phyloP scores from a whole-genome alignment of 2,888 invertebrate genomes.

The Caenorhabditis becei region DNA sequence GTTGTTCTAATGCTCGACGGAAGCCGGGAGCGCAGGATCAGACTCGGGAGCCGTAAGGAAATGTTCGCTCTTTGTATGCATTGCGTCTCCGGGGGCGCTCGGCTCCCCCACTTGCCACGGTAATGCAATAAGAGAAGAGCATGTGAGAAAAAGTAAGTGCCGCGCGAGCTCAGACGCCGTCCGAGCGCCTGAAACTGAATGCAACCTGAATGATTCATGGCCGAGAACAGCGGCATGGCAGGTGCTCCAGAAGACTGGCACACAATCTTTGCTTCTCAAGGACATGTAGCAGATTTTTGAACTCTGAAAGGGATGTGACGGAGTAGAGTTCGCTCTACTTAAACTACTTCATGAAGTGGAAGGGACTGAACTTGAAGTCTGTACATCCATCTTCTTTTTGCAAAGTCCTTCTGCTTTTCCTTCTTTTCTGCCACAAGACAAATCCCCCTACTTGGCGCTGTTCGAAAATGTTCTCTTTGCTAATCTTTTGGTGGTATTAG shows the following conservation, averaged over 20 bases:
- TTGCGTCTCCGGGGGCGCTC: constrained; percentile 25
- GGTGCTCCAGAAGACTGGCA: constrained; percentile 21
- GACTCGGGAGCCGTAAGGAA: constrained; percentile 27
- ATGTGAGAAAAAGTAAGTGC: constrained; percentile 12
- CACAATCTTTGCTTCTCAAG: not conserved
- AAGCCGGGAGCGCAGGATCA: constrained; percentile 18
- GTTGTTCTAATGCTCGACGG: constrained; percentile 52
- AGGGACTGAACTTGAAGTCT: not conserved
- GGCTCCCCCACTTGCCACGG: constrained; percentile 8
- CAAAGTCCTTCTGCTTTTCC: not conserved
- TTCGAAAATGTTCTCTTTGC: constrained; percentile 32
- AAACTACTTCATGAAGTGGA: not conserved
- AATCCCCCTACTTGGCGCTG: constrained; percentile 23
- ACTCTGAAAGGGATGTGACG: constrained; percentile 7
- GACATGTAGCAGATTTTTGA: constrained; percentile 4
- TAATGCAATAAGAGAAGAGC: constrained; percentile 30
- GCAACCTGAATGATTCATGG: constrained; percentile 42
- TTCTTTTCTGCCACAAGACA: constrained; percentile 7
- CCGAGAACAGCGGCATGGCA: constrained; percentile 47
- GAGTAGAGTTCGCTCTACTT: not conserved
- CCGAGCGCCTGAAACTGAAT: constrained; percentile 30
- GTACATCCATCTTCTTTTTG: constrained; percentile 1
- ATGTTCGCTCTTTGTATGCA: constrained; percentile 55
- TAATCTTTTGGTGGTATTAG: constrained; percentile 41
- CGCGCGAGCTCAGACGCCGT: constrained; percentile 22